Evolutionary conservation across 2,888 invertebrate species (phyloP).

Genomic region (Cerastis rubricosa): DNA sequence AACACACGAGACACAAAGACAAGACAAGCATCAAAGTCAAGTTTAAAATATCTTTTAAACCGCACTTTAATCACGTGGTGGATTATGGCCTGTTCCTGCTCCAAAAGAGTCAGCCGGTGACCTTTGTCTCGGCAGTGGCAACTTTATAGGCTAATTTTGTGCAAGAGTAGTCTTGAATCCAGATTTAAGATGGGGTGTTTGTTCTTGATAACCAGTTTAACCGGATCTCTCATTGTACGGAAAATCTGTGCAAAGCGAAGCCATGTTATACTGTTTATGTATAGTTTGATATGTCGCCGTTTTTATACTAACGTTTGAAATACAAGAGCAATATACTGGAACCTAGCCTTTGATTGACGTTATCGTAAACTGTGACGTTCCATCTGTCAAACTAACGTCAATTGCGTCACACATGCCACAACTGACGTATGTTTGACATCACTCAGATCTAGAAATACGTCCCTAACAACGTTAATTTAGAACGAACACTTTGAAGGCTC

Average conservation of each 20-base stretch:
- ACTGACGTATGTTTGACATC: too few relatives aligned
- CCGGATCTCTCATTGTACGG: too few relatives aligned
- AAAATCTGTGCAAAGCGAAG: too few relatives aligned
- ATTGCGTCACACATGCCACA: background rate
- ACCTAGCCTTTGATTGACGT: background rate
- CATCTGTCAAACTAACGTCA: constrained; percentile 27
- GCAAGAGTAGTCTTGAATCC: background rate
- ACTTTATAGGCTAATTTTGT: background rate
- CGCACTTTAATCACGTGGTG: background rate
- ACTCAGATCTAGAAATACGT: background rate
- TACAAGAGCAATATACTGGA: background rate
- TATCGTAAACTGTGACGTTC: constrained; percentile 2
- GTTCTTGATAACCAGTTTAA: background rate
- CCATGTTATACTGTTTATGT: too few relatives aligned
- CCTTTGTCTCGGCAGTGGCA: background rate
- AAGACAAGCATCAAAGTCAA: too few relatives aligned
- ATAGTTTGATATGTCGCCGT: too few relatives aligned
- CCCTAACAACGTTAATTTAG: background rate
- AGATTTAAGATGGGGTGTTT: background rate
- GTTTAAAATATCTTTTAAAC: background rate
- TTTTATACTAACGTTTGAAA: background rate
- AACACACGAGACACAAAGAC: too few relatives aligned
- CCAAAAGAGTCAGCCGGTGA: background rate
- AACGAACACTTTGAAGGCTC: background rate
- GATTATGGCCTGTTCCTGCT: background rate